Evolutionary conservation across 2,888 invertebrate species (phyloP).

Genomic region (Antheraea yamamai): DNA sequence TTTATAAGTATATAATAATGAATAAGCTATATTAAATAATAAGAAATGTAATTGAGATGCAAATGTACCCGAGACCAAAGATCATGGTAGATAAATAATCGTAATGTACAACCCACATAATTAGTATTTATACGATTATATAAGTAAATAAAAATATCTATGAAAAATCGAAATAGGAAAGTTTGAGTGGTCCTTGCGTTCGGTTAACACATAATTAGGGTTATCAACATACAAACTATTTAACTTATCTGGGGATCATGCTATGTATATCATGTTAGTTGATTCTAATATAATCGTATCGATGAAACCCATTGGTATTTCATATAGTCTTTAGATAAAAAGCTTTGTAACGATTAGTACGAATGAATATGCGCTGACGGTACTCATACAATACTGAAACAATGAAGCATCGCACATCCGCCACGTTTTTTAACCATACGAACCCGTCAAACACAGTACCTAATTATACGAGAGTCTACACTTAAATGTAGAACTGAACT

Average conservation of each 20-base stretch:
- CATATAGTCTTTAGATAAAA: slow-evolving; percentile 55
- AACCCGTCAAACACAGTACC: slow-evolving; percentile 44
- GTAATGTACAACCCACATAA: slow-evolving; percentile 48
- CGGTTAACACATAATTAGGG: slow-evolving; percentile 33
- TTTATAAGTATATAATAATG: slow-evolving; percentile 33
- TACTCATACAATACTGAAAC: slow-evolving; percentile 70
- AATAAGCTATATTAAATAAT: slow-evolving; percentile 65
- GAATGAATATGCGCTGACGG: slow-evolving; percentile 60
- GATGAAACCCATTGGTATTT: slow-evolving; percentile 23
- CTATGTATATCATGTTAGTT: slow-evolving; percentile 24
- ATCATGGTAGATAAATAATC: slow-evolving; percentile 43
- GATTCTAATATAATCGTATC: slow-evolving; percentile 23
- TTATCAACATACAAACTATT: slow-evolving; percentile 25
- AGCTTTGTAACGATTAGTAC: slow-evolving; percentile 55
- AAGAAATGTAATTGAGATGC: slow-evolving; percentile 52
- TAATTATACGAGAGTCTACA: slow-evolving; percentile 50
- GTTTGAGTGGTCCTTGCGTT: slow-evolving; percentile 91
- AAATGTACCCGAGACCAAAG: slow-evolving; percentile 55
- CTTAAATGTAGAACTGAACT: slow-evolving; percentile 45
- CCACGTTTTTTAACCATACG: slow-evolving; percentile 47
- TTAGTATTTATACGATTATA: slow-evolving; percentile 47
- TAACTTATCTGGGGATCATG: slow-evolving; percentile 22
- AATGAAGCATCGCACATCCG: slow-evolving; percentile 64
- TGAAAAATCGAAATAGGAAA: slow-evolving; percentile 79
- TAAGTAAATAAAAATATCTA: slow-evolving; percentile 45